phyloP scores from a whole-genome alignment of 2,888 invertebrate species.

The Dryadula phaetusa region DNA sequence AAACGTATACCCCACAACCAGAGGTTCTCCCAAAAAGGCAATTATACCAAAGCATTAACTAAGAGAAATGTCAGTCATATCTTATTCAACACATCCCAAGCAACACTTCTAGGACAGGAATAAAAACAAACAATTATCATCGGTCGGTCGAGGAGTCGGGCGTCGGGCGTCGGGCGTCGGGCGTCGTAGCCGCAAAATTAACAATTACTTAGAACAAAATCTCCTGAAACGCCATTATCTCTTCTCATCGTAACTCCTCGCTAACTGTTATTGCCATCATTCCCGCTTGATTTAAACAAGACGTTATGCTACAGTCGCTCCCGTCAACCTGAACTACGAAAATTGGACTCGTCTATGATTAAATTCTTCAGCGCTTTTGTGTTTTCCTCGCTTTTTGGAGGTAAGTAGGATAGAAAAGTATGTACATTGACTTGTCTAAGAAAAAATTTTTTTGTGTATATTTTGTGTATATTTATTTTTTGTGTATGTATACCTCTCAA shows the following conservation, averaged over 20 bases:
- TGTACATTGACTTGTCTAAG: no score
- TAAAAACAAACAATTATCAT: constrained; percentile 73
- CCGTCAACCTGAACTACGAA: constrained; percentile 43
- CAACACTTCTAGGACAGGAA: constrained; percentile 43
- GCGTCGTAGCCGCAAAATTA: constrained; percentile 67
- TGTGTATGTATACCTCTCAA: no score
- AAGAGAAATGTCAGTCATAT: constrained; percentile 21
- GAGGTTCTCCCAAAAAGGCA: background rate
- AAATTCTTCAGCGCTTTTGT: background rate
- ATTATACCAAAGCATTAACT: background rate
- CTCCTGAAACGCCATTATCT: constrained; percentile 72
- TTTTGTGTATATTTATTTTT: no score
- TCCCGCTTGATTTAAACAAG: constrained; percentile 80
- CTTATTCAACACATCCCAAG: constrained; percentile 15
- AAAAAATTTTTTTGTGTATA: no score
- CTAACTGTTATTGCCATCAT: constrained; percentile 80
- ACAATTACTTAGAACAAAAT: constrained; percentile 76
- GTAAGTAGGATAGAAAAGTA: background rate
- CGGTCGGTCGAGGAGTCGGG: constrained; percentile 37
- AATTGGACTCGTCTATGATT: constrained; percentile 17
- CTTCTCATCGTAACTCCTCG: constrained; percentile 66
- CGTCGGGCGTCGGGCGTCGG: constrained; percentile 46
- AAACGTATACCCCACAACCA: no score
- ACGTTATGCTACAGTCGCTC: constrained; percentile 63
- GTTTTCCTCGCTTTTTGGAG: background rate